These are phyloP conservation scores for Rhineura floridana DNA, from an alignment of 2,113 vertebrate species.

Conservation along the genomic window DNA sequence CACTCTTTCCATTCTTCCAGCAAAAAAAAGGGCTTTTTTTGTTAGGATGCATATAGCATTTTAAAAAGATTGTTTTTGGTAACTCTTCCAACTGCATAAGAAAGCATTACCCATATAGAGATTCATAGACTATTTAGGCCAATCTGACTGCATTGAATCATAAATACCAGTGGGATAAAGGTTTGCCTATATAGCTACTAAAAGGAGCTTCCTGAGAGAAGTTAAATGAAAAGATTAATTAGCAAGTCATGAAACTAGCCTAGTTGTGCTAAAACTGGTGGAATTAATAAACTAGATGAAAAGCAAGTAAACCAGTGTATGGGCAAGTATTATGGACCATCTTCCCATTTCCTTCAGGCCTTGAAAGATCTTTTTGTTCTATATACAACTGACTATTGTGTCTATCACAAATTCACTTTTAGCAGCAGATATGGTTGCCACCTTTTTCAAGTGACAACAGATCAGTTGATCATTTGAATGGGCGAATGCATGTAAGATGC, in stretches of 20 bases:
- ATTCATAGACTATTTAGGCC: not conserved
- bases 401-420: not conserved
- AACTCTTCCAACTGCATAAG: not conserved
- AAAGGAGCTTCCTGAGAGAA: not conserved
- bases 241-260: not conserved
- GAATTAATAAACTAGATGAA: not conserved
- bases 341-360: not conserved
- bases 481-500: not conserved
- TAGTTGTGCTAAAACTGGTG: too few relatives aligned
- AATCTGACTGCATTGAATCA: not conserved
- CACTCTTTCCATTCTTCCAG: not conserved
- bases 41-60: conserved; percentile 12
- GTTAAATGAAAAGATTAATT: not conserved
- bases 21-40: not conserved
- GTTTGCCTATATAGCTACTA: too few relatives aligned
- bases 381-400: not conserved
- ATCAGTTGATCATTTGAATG: not conserved
- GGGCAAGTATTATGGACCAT: not conserved
- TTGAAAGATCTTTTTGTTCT: not conserved
- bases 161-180: not conserved
- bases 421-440: not conserved
- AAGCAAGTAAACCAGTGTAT: not conserved
- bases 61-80: conserved; percentile 10
- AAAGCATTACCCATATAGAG: not conserved
- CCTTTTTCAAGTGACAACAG: not conserved